Percentiles rank a stretch among this genome's conserved stretches.
Evolutionary conservation across 2,797 vertebrate species (phyloP).

Genomic region (Coendou prehensilis): DNA sequence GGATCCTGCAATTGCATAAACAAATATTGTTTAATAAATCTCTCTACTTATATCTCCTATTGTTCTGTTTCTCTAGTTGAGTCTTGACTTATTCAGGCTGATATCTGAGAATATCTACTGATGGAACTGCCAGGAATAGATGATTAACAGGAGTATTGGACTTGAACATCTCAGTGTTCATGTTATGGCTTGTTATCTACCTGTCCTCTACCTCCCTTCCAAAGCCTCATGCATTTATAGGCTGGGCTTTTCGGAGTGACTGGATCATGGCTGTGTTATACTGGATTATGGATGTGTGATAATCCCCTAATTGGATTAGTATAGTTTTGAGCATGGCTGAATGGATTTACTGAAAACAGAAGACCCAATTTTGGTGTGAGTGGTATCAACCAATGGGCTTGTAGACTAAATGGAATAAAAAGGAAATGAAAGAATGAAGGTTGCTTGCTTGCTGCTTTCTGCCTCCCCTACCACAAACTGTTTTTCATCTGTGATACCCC

Average conservation of each 20-base stretch:
- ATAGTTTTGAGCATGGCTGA: not conserved
- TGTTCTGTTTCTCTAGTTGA: not conserved
- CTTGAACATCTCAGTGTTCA: not conserved
- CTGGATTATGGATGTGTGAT: not conserved
- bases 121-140: not conserved
- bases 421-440: not conserved
- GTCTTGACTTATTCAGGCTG: not conserved
- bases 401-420: not conserved
- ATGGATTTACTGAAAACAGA: not conserved
- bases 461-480: not conserved
- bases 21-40: not conserved
- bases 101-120: not conserved
- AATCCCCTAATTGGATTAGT: not conserved
- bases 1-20: not conserved
- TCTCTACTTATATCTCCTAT: not conserved
- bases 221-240: not conserved
- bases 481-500: not conserved
- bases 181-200: not conserved
- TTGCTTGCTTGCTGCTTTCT: not conserved
- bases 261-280: not conserved
- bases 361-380: not conserved
- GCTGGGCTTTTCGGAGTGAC: not conserved
- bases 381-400: not conserved
- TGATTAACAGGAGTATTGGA: not conserved
- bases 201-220: too few relatives aligned